Percentiles rank a stretch among this genome's conserved stretches.
Evolutionary conservation across 2,113 vertebrate species (phyloP).

Genomic region (Athene noctua): DNA sequence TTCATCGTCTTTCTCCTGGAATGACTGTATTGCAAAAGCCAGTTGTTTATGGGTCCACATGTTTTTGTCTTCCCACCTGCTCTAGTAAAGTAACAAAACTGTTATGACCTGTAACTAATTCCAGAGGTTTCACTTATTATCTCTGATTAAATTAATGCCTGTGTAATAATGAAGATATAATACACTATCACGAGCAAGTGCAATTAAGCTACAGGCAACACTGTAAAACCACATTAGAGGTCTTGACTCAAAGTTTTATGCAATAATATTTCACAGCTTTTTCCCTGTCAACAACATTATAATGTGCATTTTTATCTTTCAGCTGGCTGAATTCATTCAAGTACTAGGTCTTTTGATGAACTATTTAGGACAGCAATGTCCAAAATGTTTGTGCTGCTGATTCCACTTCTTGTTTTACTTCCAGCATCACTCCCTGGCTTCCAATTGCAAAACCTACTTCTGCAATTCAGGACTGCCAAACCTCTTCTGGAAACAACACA

Average conservation of each 20-base stretch:
- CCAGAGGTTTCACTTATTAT: conserved; percentile 8
- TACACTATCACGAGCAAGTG: background rate
- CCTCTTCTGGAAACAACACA: background rate
- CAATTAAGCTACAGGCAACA: background rate
- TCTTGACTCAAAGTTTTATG: conserved; percentile 10
- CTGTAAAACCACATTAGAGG: background rate
- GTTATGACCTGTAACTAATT: conserved; percentile 38
- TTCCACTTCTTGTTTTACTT: conserved; percentile 44
- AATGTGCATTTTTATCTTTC: background rate
- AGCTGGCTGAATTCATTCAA: background rate
- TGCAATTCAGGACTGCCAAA: conserved; percentile 13
- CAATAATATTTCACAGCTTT: background rate
- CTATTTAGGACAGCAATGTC: background rate
- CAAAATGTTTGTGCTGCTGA: background rate
- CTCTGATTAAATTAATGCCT: conserved; percentile 24
- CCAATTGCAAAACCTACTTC: conserved; percentile 30
- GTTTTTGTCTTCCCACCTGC: conserved; percentile 15
- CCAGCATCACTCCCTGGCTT: background rate
- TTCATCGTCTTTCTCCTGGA: background rate
- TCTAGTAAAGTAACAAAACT: conserved; percentile 1
- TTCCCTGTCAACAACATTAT: background rate
- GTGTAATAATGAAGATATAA: background rate
- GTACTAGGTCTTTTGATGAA: background rate
- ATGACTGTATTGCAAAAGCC: conserved; percentile 3
- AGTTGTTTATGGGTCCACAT: background rate